phyloP scores from a whole-genome alignment of 2,797 vertebrate genomes.

The Liasis olivaceus region DNA sequence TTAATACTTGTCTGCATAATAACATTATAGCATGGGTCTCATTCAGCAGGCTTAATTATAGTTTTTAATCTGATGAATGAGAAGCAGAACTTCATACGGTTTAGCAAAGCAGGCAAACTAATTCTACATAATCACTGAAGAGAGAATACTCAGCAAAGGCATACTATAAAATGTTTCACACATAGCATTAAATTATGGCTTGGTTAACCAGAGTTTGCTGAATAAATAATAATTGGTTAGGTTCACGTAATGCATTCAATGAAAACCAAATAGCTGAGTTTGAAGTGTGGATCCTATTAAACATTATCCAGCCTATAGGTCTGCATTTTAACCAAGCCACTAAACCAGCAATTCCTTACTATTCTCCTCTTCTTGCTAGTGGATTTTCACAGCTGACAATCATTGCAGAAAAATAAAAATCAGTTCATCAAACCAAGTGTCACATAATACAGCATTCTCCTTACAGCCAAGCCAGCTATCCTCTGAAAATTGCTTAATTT shows the following conservation, averaged over 20 bases:
- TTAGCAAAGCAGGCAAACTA: neutral
- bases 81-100: conserved; percentile 9
- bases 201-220: neutral
- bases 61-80: neutral
- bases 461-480: neutral
- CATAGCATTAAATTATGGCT: neutral
- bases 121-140: neutral
- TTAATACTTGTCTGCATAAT: neutral
- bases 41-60: neutral
- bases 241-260: neutral
- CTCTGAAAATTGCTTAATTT: neutral
- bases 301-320: neutral
- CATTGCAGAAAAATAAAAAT: neutral
- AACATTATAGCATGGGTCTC: conserved; percentile 5
- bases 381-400: neutral
- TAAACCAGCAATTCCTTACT: neutral
- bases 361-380: neutral
- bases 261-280: neutral
- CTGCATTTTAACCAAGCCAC: neutral
- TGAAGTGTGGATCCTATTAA: neutral
- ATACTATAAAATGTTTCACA: neutral
- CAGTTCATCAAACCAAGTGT: neutral
- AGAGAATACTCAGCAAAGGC: neutral
- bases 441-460: neutral
- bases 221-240: neutral